These are phyloP conservation scores for Blastobasis lacticolella DNA, from an alignment of 2,888 invertebrate species.

Conservation along the genomic window DNA sequence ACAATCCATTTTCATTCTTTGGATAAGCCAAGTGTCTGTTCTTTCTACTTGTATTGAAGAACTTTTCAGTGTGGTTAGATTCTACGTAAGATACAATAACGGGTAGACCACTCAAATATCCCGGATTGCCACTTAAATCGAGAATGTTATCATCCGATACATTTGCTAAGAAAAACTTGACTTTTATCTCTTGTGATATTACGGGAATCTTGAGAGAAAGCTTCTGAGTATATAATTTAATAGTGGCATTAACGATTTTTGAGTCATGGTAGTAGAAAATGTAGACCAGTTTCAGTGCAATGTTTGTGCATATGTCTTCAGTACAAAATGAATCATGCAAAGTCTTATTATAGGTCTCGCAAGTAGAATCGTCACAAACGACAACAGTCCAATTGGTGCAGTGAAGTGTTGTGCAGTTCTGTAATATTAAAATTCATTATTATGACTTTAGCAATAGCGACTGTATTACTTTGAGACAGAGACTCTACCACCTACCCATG, in stretches of 20 bases:
- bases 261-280: slow-evolving; percentile 43
- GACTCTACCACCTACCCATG: slow-evolving; percentile 31
- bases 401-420: slow-evolving; percentile 53
- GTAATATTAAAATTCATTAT: slow-evolving; percentile 21
- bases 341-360: slow-evolving; percentile 38
- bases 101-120: slow-evolving; percentile 80
- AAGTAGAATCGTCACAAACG: slow-evolving; percentile 35
- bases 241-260: slow-evolving; percentile 43
- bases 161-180: slow-evolving; percentile 45
- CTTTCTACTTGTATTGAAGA: slow-evolving; percentile 33
- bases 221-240: slow-evolving; percentile 40
- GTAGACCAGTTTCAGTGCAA: slow-evolving; percentile 48
- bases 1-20: slow-evolving; percentile 52
- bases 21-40: slow-evolving; percentile 36
- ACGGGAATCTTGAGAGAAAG: slow-evolving; percentile 28
- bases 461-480: neutral
- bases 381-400: slow-evolving; percentile 52
- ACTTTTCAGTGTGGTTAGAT: slow-evolving; percentile 40
- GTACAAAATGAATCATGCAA: slow-evolving; percentile 45
- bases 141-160: slow-evolving; percentile 33
- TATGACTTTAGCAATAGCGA: neutral
- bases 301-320: slow-evolving; percentile 38
- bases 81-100: slow-evolving; percentile 59
- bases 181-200: slow-evolving; percentile 42
- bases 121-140: slow-evolving; percentile 82